phyloP scores from a whole-genome alignment of 2,113 vertebrate genomes.

The Colius striatus region DNA sequence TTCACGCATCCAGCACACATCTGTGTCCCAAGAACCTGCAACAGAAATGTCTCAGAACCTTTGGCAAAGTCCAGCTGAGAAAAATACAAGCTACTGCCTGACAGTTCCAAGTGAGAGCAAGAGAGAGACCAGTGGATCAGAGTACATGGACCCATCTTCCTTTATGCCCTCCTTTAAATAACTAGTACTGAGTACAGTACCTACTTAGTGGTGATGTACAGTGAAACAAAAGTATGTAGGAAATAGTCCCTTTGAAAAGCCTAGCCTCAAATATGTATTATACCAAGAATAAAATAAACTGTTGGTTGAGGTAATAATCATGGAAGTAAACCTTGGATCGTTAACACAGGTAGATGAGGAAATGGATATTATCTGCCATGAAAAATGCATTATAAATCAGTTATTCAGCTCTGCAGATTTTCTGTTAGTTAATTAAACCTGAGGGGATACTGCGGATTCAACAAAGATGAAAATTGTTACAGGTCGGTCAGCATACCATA shows the following conservation, averaged over 20 bases:
- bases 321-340: neutral
- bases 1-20: neutral
- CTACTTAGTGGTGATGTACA: neutral
- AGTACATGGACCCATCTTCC: slow-evolving; percentile 87
- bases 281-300: slow-evolving; percentile 18
- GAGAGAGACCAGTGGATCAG: slow-evolving; percentile 64
- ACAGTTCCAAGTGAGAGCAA: slow-evolving; percentile 24
- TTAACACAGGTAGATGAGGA: neutral
- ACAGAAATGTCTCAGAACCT: slow-evolving; percentile 3
- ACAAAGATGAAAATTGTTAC: neutral
- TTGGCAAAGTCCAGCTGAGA: slow-evolving; percentile 60
- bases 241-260: slow-evolving; percentile 16
- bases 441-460: neutral
- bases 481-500: neutral
- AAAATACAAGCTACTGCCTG: slow-evolving; percentile 26
- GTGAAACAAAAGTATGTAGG: slow-evolving; percentile 33
- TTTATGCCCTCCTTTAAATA: slow-evolving; percentile 74
- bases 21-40: slow-evolving; percentile 53
- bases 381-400: slow-evolving; percentile 31
- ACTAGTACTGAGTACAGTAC: slow-evolving; percentile 1
- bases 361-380: neutral
- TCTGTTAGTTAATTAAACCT: neutral
- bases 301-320: neutral
- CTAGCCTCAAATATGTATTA: neutral
- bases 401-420: neutral